Conservation (phyloP, 2,113 vertebrate species). For the cat (Felis catus) region F.catus_Fca126_mat1.0 CM031425.1:477501-478000, state of each 20-base stretch:
- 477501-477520: background rate
- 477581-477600: background rate
- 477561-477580: background rate
- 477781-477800: background rate
- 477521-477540: background rate
- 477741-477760: background rate
- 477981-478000: no score
- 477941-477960: no score
- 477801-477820: background rate
- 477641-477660: slow-evolving; percentile 35
- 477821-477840: background rate
- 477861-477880: no score
- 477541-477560: background rate
- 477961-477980: no score
- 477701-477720: background rate
- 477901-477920: no score
- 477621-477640: background rate
- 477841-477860: no score
- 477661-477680: background rate
- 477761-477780: background rate
- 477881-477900: no score
- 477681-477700: background rate
- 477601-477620: background rate
- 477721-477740: background rate
- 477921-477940: no score